Evolutionary conservation across 2,113 vertebrate species (phyloP).

Genomic region (Oceanites oceanicus): DNA sequence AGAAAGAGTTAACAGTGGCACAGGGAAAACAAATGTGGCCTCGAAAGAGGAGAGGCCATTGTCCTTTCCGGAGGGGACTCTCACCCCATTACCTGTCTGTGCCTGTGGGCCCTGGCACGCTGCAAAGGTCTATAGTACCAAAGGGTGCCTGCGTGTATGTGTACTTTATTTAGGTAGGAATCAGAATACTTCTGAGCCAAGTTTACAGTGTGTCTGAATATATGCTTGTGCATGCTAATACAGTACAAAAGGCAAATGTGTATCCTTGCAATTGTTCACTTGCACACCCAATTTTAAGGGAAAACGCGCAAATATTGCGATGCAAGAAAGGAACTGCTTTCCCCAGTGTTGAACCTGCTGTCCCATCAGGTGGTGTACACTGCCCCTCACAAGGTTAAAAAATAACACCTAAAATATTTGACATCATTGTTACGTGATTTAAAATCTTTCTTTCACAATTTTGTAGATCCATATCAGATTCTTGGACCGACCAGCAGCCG

Average conservation of each 20-base stretch:
- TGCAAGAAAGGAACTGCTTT: not conserved
- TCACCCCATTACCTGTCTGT: not conserved
- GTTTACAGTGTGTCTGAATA: not conserved
- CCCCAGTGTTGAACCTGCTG: not conserved
- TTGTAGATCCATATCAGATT: conserved; percentile 94
- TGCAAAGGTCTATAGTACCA: not conserved
- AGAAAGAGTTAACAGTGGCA: not conserved
- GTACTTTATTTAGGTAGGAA: not conserved
- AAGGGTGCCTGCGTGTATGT: not conserved
- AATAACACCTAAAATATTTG: not conserved
- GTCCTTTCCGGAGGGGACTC: not conserved
- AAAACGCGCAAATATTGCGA: not conserved
- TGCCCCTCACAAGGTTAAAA: not conserved
- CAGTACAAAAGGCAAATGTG: not conserved
- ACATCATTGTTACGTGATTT: not conserved
- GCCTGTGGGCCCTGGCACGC: not conserved
- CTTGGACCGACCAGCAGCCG: conserved; percentile 94
- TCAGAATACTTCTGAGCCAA: not conserved
- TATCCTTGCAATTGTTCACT: not conserved
- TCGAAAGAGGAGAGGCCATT: not conserved
- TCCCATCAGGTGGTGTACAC: not conserved
- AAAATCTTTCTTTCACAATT: not conserved
- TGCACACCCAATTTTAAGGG: not conserved
- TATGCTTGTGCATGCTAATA: not conserved
- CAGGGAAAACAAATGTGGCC: not conserved